phyloP scores from a whole-genome alignment of 2,888 invertebrate genomes.

The Clunio marinus region DNA sequence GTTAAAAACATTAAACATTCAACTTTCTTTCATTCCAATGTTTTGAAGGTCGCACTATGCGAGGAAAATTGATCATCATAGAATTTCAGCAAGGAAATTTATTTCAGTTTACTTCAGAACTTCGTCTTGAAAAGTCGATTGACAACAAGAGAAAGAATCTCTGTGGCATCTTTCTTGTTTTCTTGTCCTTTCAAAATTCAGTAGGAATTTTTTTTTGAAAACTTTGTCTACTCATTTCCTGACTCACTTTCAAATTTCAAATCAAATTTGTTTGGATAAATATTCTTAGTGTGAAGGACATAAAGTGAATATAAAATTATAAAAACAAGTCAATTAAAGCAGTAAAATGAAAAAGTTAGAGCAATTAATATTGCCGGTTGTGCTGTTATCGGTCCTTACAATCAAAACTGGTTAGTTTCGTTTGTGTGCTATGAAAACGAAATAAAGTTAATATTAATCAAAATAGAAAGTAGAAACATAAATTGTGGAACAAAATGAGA shows the following conservation, averaged over 20 bases:
- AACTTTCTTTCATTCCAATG: too few species aligned
- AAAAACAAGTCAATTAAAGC: neutral
- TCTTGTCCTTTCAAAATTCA: slow-evolving; percentile 1
- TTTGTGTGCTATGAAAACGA: neutral
- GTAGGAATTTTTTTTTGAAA: too few species aligned
- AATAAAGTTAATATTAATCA: neutral
- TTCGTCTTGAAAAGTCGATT: neutral
- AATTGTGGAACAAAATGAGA: too few species aligned
- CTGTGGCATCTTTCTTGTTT: slow-evolving; percentile 5
- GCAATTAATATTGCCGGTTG: neutral
- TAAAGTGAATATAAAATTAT: neutral
- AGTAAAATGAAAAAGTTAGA: neutral
- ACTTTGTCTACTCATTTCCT: neutral
- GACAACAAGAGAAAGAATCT: neutral
- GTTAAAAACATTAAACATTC: too few species aligned
- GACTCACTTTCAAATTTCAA: too few species aligned
- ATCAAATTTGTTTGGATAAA: too few species aligned
- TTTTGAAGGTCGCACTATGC: too few species aligned
- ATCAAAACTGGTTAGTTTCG: slow-evolving; percentile 18
- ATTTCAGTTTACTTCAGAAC: slow-evolving; percentile 7
- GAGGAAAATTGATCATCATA: too few species aligned
- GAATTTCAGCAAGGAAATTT: too few species aligned
- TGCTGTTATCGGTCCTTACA: neutral
- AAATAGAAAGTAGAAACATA: too few species aligned
- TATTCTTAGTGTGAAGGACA: neutral